phyloP scores from a whole-genome alignment of 2,113 vertebrate species.

The Sorex fumeus region DNA sequence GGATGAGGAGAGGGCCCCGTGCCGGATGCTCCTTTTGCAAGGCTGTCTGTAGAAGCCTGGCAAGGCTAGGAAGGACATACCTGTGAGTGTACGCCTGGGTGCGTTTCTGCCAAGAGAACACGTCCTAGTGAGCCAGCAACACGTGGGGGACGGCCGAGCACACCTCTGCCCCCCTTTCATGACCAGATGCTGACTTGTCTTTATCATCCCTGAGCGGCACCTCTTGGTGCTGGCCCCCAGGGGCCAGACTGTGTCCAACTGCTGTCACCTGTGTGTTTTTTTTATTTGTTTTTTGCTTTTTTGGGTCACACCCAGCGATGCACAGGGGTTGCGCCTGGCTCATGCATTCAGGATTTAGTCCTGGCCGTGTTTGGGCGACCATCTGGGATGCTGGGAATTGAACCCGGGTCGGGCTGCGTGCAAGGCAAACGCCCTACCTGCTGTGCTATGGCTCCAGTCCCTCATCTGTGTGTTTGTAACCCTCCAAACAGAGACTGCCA shows the following conservation, averaged over 20 bases:
- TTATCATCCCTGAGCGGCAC: not conserved
- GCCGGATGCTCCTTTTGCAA: not conserved
- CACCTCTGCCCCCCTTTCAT: not conserved
- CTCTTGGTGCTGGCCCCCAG: not conserved
- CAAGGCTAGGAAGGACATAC: constrained; percentile 8
- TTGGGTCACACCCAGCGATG: too few relatives aligned
- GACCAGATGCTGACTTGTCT: not conserved
- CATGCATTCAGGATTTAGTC: too few relatives aligned
- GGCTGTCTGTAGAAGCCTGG: not conserved
- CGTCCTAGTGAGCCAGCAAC: not conserved
- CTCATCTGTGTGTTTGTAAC: not conserved
- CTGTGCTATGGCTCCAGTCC: too few relatives aligned
- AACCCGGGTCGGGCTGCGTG: too few relatives aligned
- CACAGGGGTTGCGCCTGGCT: too few relatives aligned
- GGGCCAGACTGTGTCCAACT: not conserved
- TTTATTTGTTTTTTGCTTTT: too few relatives aligned
- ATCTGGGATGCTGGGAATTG: too few relatives aligned
- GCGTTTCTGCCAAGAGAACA: not conserved
- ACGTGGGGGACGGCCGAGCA: not conserved
- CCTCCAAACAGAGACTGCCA: not conserved
- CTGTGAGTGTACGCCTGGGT: not conserved
- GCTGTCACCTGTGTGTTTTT: not conserved
- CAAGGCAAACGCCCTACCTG: too few relatives aligned
- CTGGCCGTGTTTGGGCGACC: too few relatives aligned
- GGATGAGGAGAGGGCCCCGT: not conserved